Evolutionary conservation across 2,797 vertebrate genomes (phyloP).

Genomic region (Hoplostethus atlanticus): DNA sequence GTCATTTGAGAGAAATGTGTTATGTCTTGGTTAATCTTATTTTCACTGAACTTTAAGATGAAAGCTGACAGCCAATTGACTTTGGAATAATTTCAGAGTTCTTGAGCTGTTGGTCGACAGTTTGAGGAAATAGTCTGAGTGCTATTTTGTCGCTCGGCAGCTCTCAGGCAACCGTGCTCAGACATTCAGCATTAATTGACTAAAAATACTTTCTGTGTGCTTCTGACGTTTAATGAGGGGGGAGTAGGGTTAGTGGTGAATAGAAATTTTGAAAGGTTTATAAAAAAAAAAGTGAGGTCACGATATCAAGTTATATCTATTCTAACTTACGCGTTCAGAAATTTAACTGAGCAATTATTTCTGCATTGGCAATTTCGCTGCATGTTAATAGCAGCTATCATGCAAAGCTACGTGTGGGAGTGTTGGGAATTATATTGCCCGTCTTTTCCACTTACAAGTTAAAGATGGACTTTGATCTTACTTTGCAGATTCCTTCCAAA

Average conservation of each 20-base stretch:
- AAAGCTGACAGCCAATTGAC: conserved; percentile 5
- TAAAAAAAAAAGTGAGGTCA: neutral
- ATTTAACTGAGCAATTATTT: conserved; percentile 60
- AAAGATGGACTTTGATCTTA: conserved; percentile 66
- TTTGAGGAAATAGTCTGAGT: conserved; percentile 40
- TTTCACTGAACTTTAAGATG: conserved; percentile 38
- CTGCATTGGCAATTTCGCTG: conserved; percentile 42
- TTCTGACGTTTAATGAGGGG: conserved; percentile 38
- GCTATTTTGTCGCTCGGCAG: conserved; percentile 63
- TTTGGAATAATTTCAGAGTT: conserved; percentile 22
- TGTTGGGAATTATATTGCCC: conserved; percentile 54
- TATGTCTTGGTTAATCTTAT: conserved; percentile 33
- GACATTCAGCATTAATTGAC: conserved; percentile 59
- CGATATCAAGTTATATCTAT: neutral
- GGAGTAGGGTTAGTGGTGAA: conserved; percentile 2
- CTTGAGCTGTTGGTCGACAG: conserved; percentile 45
- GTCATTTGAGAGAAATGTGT: conserved; percentile 9
- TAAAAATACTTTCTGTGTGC: conserved; percentile 51
- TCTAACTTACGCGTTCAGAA: conserved; percentile 29
- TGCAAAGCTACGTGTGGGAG: conserved; percentile 12
- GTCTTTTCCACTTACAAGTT: conserved; percentile 59
- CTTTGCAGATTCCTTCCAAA: conserved; percentile 36
- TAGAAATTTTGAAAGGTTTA: conserved; percentile 9
- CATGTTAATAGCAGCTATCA: conserved; percentile 45
- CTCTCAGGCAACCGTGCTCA: conserved; percentile 38